Conservation (phyloP, 2,113 vertebrate species). For the western clawed frog (Xenopus tropicalis) region UCB_Xtro_10.0 CM004445.2:57647501-57648000, state of each 20-base stretch:
- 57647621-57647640: slow-evolving; percentile 47
- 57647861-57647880: slow-evolving; percentile 12
- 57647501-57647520: slow-evolving; percentile 75
- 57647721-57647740: slow-evolving; percentile 64
- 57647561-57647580: neutral
- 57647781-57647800: slow-evolving; percentile 66
- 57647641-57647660: slow-evolving; percentile 51
- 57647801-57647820: slow-evolving; percentile 65
- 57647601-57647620: slow-evolving; percentile 41
- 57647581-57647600: slow-evolving; percentile 27
- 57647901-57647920: slow-evolving; percentile 72
- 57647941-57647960: slow-evolving; percentile 89
- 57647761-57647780: slow-evolving; percentile 66
- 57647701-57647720: slow-evolving; percentile 74
- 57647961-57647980: slow-evolving; percentile 91
- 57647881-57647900: slow-evolving; percentile 61
- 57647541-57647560: slow-evolving; percentile 40
- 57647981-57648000: slow-evolving; percentile 83
- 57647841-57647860: slow-evolving; percentile 66
- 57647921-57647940: slow-evolving; percentile 83
- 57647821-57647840: slow-evolving; percentile 73
- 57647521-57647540: slow-evolving; percentile 49
- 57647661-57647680: slow-evolving; percentile 57
- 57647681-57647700: slow-evolving; percentile 63
- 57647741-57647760: slow-evolving; percentile 59